Evolutionary conservation across 2,888 invertebrate genomes (phyloP), one percentile per base, ranked within the genome.

Genomic region (Caenorhabditis sp.): DNA sequence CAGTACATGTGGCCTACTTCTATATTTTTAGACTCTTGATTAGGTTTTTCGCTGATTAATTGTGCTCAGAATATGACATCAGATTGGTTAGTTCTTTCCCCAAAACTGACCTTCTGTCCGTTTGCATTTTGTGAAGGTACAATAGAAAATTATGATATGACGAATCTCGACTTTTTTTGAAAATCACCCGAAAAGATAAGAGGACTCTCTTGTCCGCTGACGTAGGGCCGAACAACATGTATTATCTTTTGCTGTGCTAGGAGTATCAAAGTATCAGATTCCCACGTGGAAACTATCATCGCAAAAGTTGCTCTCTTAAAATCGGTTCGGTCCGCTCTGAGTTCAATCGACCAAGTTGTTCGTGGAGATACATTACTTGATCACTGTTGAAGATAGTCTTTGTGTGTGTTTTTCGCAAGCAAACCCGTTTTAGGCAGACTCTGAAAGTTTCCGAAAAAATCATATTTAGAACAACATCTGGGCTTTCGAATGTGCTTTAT

Each of bases 141-240:
- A 22, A 24, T 31, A 26, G 6, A 24, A 8, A 19, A 38, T 51
- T 24, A 24, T 41, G 2, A 66, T 44, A 66, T 58, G 56, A 22
- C 14, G 58, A 51, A 35, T n/a, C 2, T n/a, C n/a, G n/a, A n/a
- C n/a, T 63, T 64, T 49, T 49, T 69, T 70, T 79, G 38, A 70
- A 79, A 70, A 79, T 79, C 70, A 79, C 61, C 41, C 26, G n/a
- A 38, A 70, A 51, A 69, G 58, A 69, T 54, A 64, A 38, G 47
- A 31, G 14, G 35, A 51, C 19, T 47, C 19, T 47, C 47, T 63
- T 56, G 28, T n/a, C n/a, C 63, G 56, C 70, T 79, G 70, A 79
- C 70, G 79, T 72, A 77, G 54, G 44, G 41, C 68, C 58, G 68
- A 77, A 77, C 77, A 77, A 58, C 69, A 64, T 79, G 59, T 77